Percentiles rank a stretch among this genome's conserved stretches.
Conservation (phyloP, 2,797 vertebrate species). For the Molossus alvarezi region DNA sequence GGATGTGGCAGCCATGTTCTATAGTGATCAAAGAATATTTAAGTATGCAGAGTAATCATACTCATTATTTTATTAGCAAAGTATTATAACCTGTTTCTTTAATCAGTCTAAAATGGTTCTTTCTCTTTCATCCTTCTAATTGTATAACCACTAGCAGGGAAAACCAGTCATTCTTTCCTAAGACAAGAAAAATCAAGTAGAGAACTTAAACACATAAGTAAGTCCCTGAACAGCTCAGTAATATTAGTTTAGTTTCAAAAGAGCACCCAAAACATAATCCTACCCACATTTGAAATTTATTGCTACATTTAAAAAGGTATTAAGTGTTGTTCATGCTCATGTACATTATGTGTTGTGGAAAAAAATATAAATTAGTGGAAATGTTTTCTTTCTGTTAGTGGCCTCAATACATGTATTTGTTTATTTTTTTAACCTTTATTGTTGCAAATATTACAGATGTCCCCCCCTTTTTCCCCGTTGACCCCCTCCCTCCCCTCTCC, state of each 20-base stretch:
- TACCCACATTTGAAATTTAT: background rate
- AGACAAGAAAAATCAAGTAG: constrained; percentile 36
- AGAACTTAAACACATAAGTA: constrained; percentile 20
- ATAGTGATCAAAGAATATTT: constrained; percentile 59
- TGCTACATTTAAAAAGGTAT: background rate
- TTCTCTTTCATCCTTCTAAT: constrained; percentile 59
- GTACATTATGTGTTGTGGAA: background rate
- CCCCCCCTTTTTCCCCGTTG: too few relatives aligned
- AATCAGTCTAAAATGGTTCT: constrained; percentile 28
- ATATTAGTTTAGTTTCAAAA: background rate
- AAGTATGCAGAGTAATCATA: background rate
- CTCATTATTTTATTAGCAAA: constrained; percentile 54
- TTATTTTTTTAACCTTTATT: background rate
- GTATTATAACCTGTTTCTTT: constrained; percentile 59
- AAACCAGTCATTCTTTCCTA: background rate
- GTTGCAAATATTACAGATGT: too few relatives aligned
- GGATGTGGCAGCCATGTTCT: constrained; percentile 34
- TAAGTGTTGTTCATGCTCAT: constrained; percentile 20
- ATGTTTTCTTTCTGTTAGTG: background rate
- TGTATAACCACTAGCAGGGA: background rate
- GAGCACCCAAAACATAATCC: constrained; percentile 5
- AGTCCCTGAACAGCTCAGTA: background rate
- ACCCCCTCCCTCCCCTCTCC: too few relatives aligned
- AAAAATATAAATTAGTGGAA: constrained; percentile 35
- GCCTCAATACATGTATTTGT: constrained; percentile 24